Evolutionary conservation across 1,140 invertebrate species (phyloP), one percentile per base, ranked within the genome.

Genomic region (Dufourea novaeangliae): DNA sequence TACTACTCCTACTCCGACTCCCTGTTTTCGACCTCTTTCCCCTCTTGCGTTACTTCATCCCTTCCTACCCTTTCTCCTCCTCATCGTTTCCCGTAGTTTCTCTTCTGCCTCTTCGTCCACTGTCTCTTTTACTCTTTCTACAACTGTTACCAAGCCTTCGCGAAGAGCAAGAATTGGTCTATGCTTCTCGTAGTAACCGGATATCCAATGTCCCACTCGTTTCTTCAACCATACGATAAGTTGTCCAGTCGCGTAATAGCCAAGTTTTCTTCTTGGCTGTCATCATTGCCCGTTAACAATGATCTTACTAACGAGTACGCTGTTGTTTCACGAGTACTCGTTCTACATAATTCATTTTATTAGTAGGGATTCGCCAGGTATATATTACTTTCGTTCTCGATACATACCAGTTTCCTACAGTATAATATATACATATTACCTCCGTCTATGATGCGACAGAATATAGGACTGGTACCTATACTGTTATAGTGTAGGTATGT

Each of bases 91-190:
- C n/a, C 44, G 68, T n/a, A 57, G 27, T 34, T 29, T n/a, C 41
- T 73, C 41, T 39, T 14, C n/a, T 25, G 44, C 12, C 14, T 22
- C 22, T n/a, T 7, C 2, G 2, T 5, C n/a, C 1, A 3, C 14
- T n/a, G 32, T 25, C 54, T 37, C 41, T 27, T 29, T 62, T 27
- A 17, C 44, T 14, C 17, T 72, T 37, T 44, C 44, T 6, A 34
- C 27, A 37, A 4, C 22, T 29, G 61, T 27, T 62, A 32, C 67
- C 41, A 41, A 61, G 52, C 50, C 22, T 56, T 74, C 25, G 20
- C n/a, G 27, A 14, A 46, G 11, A 39, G n/a, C 22, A 34, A 57
- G 54, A 75, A 32, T 68, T 52, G 37, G 46, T n/a, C 14, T 14
- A 12, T 41, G 29, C n/a, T 34, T 46, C 27, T 41, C 50, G 29